Evolutionary conservation across 2,113 vertebrate species (phyloP).

Genomic region (Grantiella picta): DNA sequence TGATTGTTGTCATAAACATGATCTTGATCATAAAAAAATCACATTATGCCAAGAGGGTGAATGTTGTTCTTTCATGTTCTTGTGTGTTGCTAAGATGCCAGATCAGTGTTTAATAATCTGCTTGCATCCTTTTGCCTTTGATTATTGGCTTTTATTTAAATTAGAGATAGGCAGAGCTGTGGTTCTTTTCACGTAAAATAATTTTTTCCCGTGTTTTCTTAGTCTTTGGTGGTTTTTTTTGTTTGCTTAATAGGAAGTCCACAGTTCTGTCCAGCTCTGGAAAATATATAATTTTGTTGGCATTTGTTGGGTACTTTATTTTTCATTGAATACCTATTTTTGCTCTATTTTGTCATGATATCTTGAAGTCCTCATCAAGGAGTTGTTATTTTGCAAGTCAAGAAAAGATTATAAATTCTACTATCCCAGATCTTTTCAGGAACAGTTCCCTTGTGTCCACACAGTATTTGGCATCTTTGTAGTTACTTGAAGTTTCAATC

Average conservation of each 20-base stretch:
- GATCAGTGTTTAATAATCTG: background rate
- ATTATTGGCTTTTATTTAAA: background rate
- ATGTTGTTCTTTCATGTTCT: background rate
- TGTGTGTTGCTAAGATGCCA: background rate
- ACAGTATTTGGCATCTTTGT: background rate
- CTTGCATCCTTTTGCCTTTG: background rate
- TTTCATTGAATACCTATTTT: background rate
- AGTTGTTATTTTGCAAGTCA: background rate
- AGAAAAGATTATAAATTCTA: background rate
- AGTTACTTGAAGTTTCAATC: background rate
- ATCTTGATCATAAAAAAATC: background rate
- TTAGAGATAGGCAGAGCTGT: background rate
- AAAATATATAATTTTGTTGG: background rate
- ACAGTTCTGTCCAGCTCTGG: background rate
- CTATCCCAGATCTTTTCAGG: background rate
- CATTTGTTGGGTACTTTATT: background rate
- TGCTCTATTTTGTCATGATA: background rate
- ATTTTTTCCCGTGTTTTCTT: background rate
- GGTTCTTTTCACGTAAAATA: background rate
- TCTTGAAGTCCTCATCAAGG: background rate
- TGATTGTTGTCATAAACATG: background rate
- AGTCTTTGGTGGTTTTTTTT: accelerated
- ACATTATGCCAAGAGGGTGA: background rate
- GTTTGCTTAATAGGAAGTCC: background rate
- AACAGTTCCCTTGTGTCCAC: background rate